Percentiles rank a stretch among this genome's conserved stretches.
These are phyloP conservation scores for Hippocampus barbouri DNA, from an alignment of 2,113 vertebrate genomes.

Conservation along the genomic window DNA sequence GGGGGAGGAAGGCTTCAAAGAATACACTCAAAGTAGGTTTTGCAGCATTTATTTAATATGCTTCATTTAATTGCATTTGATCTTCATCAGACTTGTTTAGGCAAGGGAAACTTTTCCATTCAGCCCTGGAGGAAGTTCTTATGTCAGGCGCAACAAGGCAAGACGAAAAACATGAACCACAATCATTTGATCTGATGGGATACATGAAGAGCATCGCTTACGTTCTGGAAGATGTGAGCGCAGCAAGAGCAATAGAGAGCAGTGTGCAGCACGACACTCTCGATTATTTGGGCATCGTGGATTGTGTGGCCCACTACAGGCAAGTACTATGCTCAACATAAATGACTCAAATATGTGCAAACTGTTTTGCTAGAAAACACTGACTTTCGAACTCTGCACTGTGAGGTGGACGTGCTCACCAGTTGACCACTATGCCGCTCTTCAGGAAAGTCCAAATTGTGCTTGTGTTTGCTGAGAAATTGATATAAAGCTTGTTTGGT, in stretches of 20 bases:
- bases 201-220: slow-evolving; percentile 82
- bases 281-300: slow-evolving; percentile 83
- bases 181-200: slow-evolving; percentile 56
- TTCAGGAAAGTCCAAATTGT: background rate
- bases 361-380: background rate
- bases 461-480: background rate
- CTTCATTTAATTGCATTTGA: background rate
- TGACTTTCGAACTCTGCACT: no score
- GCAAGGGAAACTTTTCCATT: slow-evolving; percentile 85
- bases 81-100: slow-evolving; percentile 78
- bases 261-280: slow-evolving; percentile 80
- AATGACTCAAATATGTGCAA: background rate
- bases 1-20: slow-evolving; percentile 86
- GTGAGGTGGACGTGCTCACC: no score
- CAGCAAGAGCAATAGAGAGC: slow-evolving; percentile 85
- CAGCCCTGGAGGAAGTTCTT: slow-evolving; percentile 77
- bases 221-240: slow-evolving; percentile 76
- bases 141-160: slow-evolving; percentile 43
- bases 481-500: background rate
- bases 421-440: no score
- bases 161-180: slow-evolving; percentile 28
- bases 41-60: background rate
- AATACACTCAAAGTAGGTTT: slow-evolving; percentile 80
- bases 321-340: slow-evolving; percentile 54
- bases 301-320: slow-evolving; percentile 92